phyloP scores from a whole-genome alignment of 2,888 invertebrate genomes.

The Barypeithes pellucidus region DNA sequence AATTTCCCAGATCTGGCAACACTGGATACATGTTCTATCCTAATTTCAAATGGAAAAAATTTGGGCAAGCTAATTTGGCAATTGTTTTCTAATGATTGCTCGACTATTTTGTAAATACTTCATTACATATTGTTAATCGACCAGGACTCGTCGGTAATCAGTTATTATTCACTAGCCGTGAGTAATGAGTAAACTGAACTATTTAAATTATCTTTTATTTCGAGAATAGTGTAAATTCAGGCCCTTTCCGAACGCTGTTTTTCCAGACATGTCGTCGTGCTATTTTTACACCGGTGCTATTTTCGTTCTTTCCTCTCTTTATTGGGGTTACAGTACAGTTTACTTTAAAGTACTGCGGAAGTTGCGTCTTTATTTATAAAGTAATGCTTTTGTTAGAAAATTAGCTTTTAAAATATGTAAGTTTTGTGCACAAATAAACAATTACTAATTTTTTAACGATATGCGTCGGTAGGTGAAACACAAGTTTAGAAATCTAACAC shows the following conservation, averaged over 20 bases:
- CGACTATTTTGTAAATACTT: too few relatives aligned
- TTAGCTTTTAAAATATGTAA: conserved; percentile 6
- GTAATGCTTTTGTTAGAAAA: not conserved
- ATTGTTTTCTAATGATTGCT: too few relatives aligned
- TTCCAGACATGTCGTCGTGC: conserved; percentile 32
- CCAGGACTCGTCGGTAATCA: too few relatives aligned
- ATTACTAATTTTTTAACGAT: not conserved
- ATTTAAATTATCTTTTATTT: not conserved
- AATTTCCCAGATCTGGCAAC: too few relatives aligned
- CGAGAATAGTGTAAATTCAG: conserved; percentile 18
- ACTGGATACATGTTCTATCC: too few relatives aligned
- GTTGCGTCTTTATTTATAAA: conserved; percentile 22
- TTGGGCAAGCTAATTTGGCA: too few relatives aligned
- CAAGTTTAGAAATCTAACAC: not conserved
- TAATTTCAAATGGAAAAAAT: too few relatives aligned
- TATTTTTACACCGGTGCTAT: conserved; percentile 49
- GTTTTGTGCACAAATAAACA: not conserved
- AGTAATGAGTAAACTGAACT: too few relatives aligned
- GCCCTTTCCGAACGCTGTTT: conserved; percentile 41
- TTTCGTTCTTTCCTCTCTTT: conserved; percentile 43
- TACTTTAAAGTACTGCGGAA: conserved; percentile 11
- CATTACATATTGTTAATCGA: too few relatives aligned
- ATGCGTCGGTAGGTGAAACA: not conserved
- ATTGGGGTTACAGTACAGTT: conserved; percentile 37
- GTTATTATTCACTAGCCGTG: too few relatives aligned